Conservation (phyloP, 1,140 invertebrate species). For the Aradophagus sp. region DNA sequence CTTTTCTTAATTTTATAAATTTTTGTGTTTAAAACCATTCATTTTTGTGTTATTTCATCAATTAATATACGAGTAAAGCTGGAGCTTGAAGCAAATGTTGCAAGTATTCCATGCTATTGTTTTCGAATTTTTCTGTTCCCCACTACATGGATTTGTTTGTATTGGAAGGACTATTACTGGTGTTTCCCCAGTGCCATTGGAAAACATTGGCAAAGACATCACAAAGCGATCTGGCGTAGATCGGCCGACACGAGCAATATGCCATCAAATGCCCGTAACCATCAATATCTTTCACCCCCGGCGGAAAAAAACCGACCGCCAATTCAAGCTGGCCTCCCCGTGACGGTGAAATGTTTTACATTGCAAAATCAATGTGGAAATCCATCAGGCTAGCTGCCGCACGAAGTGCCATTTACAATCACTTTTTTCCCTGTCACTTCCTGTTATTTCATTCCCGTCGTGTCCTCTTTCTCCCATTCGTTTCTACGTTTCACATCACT, state of each 20-base stretch:
- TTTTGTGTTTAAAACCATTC: too few relatives aligned
- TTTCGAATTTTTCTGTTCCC: slow-evolving; percentile 60
- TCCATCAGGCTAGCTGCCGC: slow-evolving; percentile 60
- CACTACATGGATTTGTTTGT: slow-evolving; percentile 29
- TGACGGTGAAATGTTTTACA: slow-evolving; percentile 73
- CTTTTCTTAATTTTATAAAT: too few relatives aligned
- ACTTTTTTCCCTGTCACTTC: slow-evolving; percentile 52
- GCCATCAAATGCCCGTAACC: slow-evolving; percentile 75
- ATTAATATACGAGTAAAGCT: too few relatives aligned
- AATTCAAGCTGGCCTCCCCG: slow-evolving; percentile 41
- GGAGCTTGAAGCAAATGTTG: too few relatives aligned
- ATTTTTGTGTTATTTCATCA: too few relatives aligned
- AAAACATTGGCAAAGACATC: slow-evolving; percentile 72
- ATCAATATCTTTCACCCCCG: slow-evolving; percentile 70
- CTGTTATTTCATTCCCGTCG: slow-evolving; percentile 47
- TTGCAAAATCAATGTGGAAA: slow-evolving; percentile 74
- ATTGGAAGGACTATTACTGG: slow-evolving; percentile 58
- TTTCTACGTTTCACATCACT: slow-evolving; percentile 46
- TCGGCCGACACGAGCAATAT: slow-evolving; percentile 71
- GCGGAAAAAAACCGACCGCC: slow-evolving; percentile 47
- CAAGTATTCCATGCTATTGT: slow-evolving; percentile 43
- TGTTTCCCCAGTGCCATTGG: slow-evolving; percentile 62
- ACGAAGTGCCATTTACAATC: slow-evolving; percentile 53
- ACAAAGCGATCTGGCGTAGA: slow-evolving; percentile 69
- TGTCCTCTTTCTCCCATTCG: slow-evolving; percentile 34